These are phyloP conservation scores for Babylonia areolata DNA, from an alignment of 1,140 invertebrate genomes.

Conservation along the genomic window DNA sequence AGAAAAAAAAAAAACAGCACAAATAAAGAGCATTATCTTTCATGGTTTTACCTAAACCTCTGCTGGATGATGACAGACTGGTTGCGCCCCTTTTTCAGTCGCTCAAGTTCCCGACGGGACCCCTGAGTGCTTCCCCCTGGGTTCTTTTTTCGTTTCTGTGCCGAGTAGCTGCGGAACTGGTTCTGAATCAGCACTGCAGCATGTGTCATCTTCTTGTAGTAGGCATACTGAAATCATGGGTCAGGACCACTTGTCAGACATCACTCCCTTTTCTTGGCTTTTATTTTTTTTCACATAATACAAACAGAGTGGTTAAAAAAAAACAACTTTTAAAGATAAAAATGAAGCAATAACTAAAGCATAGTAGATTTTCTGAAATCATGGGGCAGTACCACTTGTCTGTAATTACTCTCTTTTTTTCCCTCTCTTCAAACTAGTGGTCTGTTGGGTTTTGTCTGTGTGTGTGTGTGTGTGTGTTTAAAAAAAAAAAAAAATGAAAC, in stretches of 20 bases:
- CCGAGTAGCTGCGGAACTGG: conserved; percentile 86
- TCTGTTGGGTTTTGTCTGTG: too few species aligned
- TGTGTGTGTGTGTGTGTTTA: too few species aligned
- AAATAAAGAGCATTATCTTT: too few species aligned
- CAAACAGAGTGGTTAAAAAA: too few species aligned
- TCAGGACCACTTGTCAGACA: too few species aligned
- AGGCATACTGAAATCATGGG: conserved; percentile 84
- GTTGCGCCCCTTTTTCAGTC: conserved; percentile 72
- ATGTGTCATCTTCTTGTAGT: conserved; percentile 92
- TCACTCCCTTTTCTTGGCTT: neutral
- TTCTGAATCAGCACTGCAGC: conserved; percentile 90
- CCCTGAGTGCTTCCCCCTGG: conserved; percentile 97
- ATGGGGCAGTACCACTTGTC: too few species aligned
- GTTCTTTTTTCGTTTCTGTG: conserved; percentile 87
- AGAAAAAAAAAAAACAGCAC: too few species aligned
- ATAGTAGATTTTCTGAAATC: too few species aligned
- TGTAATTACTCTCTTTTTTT: too few species aligned
- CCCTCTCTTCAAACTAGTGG: too few species aligned
- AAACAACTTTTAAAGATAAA: neutral
- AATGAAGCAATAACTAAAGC: neutral
- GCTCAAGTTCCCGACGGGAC: conserved; percentile 84
- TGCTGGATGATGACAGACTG: conserved; percentile 74
- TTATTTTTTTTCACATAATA: too few species aligned
- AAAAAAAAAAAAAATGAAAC: too few species aligned
- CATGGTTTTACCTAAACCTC: conserved; percentile 70